Evolutionary conservation across 2,797 vertebrate genomes (phyloP).

Genomic region (Liasis olivaceus): DNA sequence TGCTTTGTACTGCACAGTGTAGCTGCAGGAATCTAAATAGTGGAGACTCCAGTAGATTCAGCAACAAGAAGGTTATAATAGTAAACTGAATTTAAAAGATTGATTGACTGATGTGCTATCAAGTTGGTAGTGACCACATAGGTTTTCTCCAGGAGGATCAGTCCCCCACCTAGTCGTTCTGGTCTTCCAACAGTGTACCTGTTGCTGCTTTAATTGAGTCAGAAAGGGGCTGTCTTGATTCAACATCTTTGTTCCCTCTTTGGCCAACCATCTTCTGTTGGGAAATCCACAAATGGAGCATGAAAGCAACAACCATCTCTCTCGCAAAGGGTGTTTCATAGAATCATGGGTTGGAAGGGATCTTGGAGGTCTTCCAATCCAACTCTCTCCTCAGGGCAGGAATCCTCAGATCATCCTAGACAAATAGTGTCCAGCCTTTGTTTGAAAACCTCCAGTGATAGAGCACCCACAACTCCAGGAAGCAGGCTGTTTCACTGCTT

Average conservation of each 20-base stretch:
- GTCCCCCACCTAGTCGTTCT: not conserved
- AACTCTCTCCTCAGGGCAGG: not conserved
- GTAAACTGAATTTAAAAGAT: not conserved
- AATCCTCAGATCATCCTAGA: not conserved
- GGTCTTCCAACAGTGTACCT: not conserved
- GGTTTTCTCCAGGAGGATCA: not conserved
- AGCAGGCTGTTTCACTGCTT: not conserved
- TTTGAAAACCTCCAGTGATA: not conserved
- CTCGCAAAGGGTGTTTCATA: not conserved
- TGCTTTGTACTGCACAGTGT: not conserved
- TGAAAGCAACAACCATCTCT: not conserved
- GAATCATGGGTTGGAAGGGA: not conserved
- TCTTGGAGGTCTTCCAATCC: not conserved
- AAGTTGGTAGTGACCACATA: not conserved
- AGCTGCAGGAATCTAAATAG: not conserved
- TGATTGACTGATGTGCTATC: not conserved
- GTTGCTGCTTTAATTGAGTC: not conserved
- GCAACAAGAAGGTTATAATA: not conserved
- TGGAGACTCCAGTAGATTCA: not conserved
- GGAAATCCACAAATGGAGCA: not conserved
- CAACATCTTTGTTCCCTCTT: not conserved
- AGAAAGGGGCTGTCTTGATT: not conserved
- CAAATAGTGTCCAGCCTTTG: not conserved
- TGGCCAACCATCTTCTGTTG: no score
- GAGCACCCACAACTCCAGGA: not conserved